Base-by-base conservation (phyloP, 2,797 vertebrate species). In the Tolypeutes matacus region DNA sequence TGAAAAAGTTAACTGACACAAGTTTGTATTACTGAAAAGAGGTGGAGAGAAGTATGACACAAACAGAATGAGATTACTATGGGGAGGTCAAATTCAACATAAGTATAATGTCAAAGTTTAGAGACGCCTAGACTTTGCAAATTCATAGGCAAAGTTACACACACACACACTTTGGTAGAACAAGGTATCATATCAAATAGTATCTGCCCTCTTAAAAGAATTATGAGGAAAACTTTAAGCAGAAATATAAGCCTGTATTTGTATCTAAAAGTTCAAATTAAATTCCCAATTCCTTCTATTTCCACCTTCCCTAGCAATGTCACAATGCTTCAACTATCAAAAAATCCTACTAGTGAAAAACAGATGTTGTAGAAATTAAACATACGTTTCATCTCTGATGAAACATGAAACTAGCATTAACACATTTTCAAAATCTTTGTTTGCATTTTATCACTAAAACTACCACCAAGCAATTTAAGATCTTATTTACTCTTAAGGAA, bases 401-500 rank as follows among this genome's bases (percentile, higher is more conserved):
- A 93, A 88, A 95, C 96, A 39, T 27, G 11, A 88, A 94, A 88
- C 27, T 84, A 86, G 10, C 49, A 73, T 86, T n/a, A 87, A 94
- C n/a, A 82, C 23, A 90, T 60, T 80, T 86, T 93, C 78, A 91
- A 86, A 93, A 93, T 31, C 51, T 36, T 0, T 85, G 9, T 56
- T 77, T 89, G 51, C 15, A 53, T 70, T 39, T 86, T 72, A 77
- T 72, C 49, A 90, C 64, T 82, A 60, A 92, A 93, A 83, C 83
- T 73, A 96, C 65, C 85, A 73, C 65, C 34, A 58, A 96, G 73
- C 36, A 89, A 86, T 39, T 91, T 95, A 90, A 96, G 87, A 21
- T 64, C 94, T 93, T 89, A 95, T 94, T 96, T 94, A 86, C 69
- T 91, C 73, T 53, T 53, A 82, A 78, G 64, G 51, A 86, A 95